A percentile compares a stretch with the other conserved stretches of the same genome.
These are phyloP conservation scores for Pangasius djambal DNA, from an alignment of 2,797 vertebrate species.

Conservation along the genomic window DNA sequence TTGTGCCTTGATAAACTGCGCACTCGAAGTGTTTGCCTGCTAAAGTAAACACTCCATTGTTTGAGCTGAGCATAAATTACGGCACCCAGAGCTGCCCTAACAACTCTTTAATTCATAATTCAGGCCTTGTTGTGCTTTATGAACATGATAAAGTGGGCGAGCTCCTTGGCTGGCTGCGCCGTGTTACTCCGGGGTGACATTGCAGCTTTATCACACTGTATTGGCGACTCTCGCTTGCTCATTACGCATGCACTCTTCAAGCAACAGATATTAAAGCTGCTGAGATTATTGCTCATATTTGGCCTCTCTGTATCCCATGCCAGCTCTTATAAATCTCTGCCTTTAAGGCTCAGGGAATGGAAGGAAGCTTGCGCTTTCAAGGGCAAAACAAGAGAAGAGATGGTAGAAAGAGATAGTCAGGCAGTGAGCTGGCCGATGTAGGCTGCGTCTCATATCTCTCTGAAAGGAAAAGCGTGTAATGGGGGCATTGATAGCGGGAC, in stretches of 20 bases:
- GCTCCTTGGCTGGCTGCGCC: constrained; percentile 18
- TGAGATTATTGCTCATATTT: constrained; percentile 64
- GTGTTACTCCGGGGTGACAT: constrained; percentile 59
- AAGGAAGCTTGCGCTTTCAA: constrained; percentile 51
- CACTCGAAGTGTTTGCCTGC: constrained; percentile 20
- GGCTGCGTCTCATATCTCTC: constrained; percentile 1
- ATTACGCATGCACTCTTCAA: constrained; percentile 66
- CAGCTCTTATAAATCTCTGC: constrained; percentile 63
- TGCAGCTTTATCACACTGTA: constrained; percentile 66
- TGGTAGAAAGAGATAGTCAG: background rate
- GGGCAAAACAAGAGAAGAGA: constrained; percentile 51
- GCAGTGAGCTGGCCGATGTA: background rate
- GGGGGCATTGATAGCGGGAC: constrained; percentile 15
- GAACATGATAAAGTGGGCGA: constrained; percentile 57
- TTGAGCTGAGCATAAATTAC: constrained; percentile 60
- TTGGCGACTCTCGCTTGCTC: constrained; percentile 53
- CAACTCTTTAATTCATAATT: constrained; percentile 69
- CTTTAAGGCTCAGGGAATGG: constrained; percentile 50
- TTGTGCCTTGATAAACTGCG: constrained; percentile 51
- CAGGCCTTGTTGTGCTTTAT: constrained; percentile 60
- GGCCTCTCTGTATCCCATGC: constrained; percentile 44
- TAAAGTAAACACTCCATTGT: constrained; percentile 67
- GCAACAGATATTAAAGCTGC: constrained; percentile 70
- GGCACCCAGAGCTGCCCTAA: constrained; percentile 65
- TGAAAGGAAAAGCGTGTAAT: constrained; percentile 27